Base-by-base conservation (phyloP, 2,113 vertebrate genomes). In the Condylura cristata region DNA sequence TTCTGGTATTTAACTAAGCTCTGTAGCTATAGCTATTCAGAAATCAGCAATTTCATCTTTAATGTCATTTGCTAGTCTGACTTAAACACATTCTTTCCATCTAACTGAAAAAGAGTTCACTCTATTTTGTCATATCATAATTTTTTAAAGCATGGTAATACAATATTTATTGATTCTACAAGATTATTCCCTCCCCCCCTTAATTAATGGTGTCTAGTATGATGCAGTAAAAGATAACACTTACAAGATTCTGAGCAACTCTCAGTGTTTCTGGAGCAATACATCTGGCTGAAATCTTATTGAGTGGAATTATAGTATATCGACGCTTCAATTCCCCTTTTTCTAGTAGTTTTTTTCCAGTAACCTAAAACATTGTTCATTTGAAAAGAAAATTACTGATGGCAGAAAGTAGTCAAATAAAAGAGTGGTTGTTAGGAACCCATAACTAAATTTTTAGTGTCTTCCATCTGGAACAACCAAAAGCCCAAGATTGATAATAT, bases 301-400 rank as follows among this genome's bases (percentile, higher is more conserved):
- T 99, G 26, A 99, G 98, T 65, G 99, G 99, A 96, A 99, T 99
- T 97, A 99, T 99, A 75, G 99, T 99, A 86, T 99, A 99, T 58
- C 99, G 98, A 28, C 98, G 98, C 89, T 98, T 99, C 75, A 99
- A 98, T 92, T 99, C 98, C 32, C 99, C 99, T 46, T 98, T 99
- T 96, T 99, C 99, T 91, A 99, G 94, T 86, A 99, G 97, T 94
- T 99, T 99, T 97, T 99, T 99, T 81, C 99, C 99, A 3, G 99
- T 99, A 91, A 99, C 98, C 99, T 99, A 90, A 95, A 97, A 98
- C 1, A 94, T n/a, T 7, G 18, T 82, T 6, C 3, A 89, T 90
- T 66, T 72, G 24, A 91, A 91, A 91, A 34, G 12, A 79, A 66
- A n/a, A 60, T 2, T 46, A 79, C 75, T 41, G 8, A 83, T 86